phyloP scores from a whole-genome alignment of 2,113 vertebrate genomes.

The Mastomys natalensis region DNA sequence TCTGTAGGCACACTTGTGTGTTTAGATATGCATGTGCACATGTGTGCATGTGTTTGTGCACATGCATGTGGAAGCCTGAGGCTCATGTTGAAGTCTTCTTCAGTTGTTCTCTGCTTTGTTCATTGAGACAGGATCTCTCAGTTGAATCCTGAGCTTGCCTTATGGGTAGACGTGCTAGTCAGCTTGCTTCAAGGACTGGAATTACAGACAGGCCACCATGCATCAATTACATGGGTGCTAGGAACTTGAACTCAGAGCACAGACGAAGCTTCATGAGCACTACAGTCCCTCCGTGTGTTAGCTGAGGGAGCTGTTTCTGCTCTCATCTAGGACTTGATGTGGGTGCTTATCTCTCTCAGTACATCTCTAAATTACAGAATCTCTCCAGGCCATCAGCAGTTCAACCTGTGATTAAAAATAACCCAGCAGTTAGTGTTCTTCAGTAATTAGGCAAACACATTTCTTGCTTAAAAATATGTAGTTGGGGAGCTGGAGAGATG shows the following conservation, averaged over 20 bases:
- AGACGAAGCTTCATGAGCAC: not conserved
- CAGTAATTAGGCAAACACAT: not conserved
- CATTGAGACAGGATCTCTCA: not conserved
- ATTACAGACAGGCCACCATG: not conserved
- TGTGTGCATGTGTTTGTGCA: not conserved
- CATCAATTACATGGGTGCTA: not conserved
- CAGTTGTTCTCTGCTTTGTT: no score
- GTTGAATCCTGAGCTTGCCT: not conserved
- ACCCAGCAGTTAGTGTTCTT: not conserved
- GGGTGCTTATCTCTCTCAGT: not conserved
- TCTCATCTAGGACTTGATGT: not conserved
- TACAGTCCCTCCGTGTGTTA: not conserved
- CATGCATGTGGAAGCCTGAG: not conserved
- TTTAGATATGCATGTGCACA: not conserved
- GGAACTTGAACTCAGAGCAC: not conserved
- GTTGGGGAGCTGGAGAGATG: not conserved
- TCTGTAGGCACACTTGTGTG: not conserved
- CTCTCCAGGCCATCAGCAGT: not conserved
- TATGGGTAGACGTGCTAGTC: not conserved
- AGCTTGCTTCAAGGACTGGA: not conserved
- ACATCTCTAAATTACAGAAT: not conserved
- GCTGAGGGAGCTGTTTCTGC: not conserved
- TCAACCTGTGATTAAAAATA: not conserved
- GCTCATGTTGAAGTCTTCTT: not conserved
- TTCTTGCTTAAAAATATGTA: slow-evolving; percentile 21